Conservation (phyloP, 1,140 invertebrate genomes). For the Caenorhabditis remanei region DNA sequence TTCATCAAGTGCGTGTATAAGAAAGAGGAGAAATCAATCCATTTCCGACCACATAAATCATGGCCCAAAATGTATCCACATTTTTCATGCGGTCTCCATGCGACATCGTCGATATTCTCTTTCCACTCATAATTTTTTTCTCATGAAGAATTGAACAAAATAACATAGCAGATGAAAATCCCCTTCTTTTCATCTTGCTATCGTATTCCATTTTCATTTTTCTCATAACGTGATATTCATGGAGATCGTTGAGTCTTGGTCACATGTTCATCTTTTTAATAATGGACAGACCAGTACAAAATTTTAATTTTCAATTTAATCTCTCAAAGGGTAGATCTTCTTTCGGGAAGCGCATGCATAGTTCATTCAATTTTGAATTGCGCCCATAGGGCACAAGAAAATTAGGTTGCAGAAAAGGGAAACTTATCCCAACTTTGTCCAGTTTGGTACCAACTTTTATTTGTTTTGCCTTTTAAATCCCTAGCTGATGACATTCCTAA, state of each 20-base stretch:
- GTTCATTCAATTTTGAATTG: slow-evolving; percentile 55
- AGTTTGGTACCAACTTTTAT: slow-evolving; percentile 30
- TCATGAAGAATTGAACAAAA: neutral
- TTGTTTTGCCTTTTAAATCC: neutral
- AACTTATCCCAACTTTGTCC: slow-evolving; percentile 1
- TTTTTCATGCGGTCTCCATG: slow-evolving; percentile 21
- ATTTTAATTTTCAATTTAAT: slow-evolving; percentile 25
- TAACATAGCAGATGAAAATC: neutral
- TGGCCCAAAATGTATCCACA: neutral
- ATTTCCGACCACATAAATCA: slow-evolving; percentile 51
- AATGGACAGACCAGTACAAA: neutral
- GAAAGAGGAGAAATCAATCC: slow-evolving; percentile 15
- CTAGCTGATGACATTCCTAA: neutral
- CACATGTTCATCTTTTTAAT: neutral
- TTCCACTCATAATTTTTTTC: slow-evolving; percentile 7
- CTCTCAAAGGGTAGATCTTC: neutral
- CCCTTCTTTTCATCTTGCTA: neutral
- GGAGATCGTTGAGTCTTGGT: neutral
- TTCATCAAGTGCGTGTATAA: slow-evolving; percentile 39
- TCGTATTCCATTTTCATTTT: neutral
- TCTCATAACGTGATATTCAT: slow-evolving; percentile 3
- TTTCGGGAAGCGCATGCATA: slow-evolving; percentile 23
- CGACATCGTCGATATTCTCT: neutral
- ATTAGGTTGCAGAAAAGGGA: slow-evolving; percentile 30
- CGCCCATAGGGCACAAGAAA: slow-evolving; percentile 43